Conservation (phyloP, 2,113 vertebrate genomes). For the Phylloscopus trochiloides region DNA sequence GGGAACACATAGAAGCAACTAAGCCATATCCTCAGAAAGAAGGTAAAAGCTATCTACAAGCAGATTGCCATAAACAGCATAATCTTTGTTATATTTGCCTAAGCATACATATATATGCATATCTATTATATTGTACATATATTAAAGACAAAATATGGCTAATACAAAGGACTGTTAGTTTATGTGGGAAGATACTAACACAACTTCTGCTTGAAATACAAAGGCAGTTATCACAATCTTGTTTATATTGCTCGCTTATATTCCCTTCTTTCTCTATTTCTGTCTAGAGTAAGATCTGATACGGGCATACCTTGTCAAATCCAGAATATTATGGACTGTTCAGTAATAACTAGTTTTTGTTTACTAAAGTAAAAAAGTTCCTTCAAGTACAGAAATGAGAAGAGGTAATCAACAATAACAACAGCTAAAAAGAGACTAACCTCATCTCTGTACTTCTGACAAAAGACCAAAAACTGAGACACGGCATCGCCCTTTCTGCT, state of each 20-base stretch:
- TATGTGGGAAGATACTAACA: not conserved
- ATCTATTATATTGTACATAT: not conserved
- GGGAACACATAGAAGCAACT: not conserved
- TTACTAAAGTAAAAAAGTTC: not conserved
- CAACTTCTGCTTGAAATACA: not conserved
- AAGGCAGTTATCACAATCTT: not conserved
- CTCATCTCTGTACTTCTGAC: conserved; percentile 84
- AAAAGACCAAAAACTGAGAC: conserved; percentile 82
- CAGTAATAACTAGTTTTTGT: not conserved
- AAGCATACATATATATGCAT: not conserved
- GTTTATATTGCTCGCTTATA: not conserved
- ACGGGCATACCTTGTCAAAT: not conserved
- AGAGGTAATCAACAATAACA: not conserved
- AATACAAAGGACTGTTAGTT: not conserved
- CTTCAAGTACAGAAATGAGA: not conserved
- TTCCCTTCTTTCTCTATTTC: not conserved
- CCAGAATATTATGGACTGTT: not conserved
- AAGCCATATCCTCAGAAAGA: not conserved
- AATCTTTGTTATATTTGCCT: not conserved
- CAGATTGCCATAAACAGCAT: not conserved
- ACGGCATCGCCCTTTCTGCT: conserved; percentile 74
- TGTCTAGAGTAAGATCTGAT: not conserved
- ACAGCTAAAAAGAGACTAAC: conserved; percentile 56
- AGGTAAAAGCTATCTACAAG: not conserved
- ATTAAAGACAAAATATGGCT: not conserved